phyloP scores from a whole-genome alignment of 35 echinoderm and acorn worm genomes.

The Heliocidaris tuberculata region DNA sequence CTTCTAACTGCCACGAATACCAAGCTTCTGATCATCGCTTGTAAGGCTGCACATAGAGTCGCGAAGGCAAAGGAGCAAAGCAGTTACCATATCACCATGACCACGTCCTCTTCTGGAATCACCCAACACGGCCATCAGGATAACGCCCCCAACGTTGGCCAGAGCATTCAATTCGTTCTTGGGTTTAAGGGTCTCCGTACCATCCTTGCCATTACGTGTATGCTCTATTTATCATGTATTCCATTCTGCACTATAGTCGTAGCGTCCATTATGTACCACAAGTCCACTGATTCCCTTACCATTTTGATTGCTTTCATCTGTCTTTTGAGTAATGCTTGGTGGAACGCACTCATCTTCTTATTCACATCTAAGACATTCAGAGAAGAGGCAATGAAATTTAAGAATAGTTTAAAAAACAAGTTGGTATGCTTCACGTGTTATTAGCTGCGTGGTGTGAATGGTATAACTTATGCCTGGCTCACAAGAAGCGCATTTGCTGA shows the following conservation, averaged over 20 bases:
- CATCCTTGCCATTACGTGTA: not conserved
- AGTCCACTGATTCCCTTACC: not conserved
- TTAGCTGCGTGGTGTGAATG: no score
- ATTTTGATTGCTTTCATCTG: not conserved
- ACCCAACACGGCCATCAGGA: not conserved
- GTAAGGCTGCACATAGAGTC: not conserved
- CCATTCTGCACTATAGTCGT: not conserved
- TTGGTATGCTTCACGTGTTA: no score
- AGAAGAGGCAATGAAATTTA: not conserved
- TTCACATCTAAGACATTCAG: not conserved
- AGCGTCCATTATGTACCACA: not conserved
- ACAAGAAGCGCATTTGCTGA: no score
- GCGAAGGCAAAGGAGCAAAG: not conserved
- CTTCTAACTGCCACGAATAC: not conserved
- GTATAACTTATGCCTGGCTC: no score
- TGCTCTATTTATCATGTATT: not conserved
- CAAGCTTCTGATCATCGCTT: not conserved
- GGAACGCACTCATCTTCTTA: not conserved
- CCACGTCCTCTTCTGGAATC: no score
- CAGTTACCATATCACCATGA: not conserved
- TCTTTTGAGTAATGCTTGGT: not conserved
- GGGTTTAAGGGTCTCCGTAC: slow-evolving; percentile 10
- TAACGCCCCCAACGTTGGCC: not conserved
- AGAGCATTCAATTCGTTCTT: not conserved
- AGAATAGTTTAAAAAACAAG: no score